Percentiles rank a stretch among this genome's conserved stretches.
Evolutionary conservation across 92 coral and sea anemone genomes (phyloP).

Genomic region (Phenganax marumi): DNA sequence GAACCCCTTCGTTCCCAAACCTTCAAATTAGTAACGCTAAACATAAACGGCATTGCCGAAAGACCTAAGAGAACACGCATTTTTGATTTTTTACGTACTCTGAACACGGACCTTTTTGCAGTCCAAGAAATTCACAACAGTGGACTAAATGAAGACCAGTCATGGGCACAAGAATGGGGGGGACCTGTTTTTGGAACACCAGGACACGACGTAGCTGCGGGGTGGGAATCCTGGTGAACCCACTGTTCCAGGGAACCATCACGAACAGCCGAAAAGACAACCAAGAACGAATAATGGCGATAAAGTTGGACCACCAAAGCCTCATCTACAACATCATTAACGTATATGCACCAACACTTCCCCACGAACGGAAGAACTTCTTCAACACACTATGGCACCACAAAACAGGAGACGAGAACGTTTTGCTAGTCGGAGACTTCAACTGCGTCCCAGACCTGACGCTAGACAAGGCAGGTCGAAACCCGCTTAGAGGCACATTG

Average conservation of each 20-base stretch:
- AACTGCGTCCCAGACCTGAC: too few species aligned
- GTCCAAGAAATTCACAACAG: slow-evolving; percentile 58
- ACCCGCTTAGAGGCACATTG: too few species aligned
- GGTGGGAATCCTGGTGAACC: slow-evolving; percentile 25
- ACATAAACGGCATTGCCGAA: slow-evolving; percentile 8
- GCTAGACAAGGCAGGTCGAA: too few species aligned
- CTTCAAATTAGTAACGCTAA: not conserved
- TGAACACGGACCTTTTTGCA: not conserved
- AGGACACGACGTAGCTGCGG: slow-evolving; percentile 43
- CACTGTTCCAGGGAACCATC: not conserved
- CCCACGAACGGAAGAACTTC: not conserved
- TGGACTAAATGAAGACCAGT: not conserved
- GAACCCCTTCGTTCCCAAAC: not conserved
- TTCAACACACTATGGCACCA: too few species aligned
- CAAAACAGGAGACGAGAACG: too few species aligned
- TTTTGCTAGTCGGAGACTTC: too few species aligned
- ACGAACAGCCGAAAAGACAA: not conserved
- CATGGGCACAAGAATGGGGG: slow-evolving; percentile 46
- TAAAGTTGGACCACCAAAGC: not conserved
- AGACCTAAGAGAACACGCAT: not conserved
- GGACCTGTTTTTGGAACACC: slow-evolving; percentile 18
- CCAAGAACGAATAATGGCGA: too few species aligned
- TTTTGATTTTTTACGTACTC: not conserved
- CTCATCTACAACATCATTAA: not conserved
- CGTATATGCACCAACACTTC: not conserved